phyloP scores from a whole-genome alignment of 2,888 invertebrate species.

The Cataglyphis altisquamis region DNA sequence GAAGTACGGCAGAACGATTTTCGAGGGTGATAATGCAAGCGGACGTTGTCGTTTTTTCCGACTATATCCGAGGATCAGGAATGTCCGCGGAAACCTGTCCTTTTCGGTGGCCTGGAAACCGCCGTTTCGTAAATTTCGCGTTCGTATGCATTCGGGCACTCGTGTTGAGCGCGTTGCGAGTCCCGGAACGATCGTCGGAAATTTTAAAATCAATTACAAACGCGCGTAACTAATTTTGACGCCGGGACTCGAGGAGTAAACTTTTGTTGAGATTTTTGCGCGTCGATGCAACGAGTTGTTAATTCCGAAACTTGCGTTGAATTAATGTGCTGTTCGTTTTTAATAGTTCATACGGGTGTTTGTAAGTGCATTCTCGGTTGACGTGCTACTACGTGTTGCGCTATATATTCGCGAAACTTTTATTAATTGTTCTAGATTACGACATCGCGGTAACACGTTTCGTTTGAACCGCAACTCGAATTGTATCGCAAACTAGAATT shows the following conservation, averaged over 20 bases:
- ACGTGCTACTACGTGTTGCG: constrained; percentile 9
- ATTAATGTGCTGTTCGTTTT: constrained; percentile 40
- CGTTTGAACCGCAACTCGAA: neutral
- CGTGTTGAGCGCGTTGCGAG: neutral
- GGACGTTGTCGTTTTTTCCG: constrained; percentile 36
- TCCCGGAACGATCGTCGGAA: constrained; percentile 23
- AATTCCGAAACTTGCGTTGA: constrained; percentile 29
- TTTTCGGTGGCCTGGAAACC: constrained; percentile 1
- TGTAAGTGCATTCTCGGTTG: constrained; percentile 39
- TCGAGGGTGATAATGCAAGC: constrained; percentile 35
- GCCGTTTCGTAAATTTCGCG: constrained; percentile 27
- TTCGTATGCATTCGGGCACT: constrained; percentile 3
- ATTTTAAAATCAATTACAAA: constrained; percentile 52
- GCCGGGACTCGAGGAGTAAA: neutral
- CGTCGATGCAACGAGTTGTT: constrained; percentile 29
- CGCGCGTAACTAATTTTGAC: constrained; percentile 47
- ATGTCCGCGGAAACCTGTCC: constrained; percentile 32
- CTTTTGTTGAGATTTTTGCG: constrained; percentile 30
- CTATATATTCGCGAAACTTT: constrained; percentile 35
- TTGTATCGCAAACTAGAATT: constrained; percentile 14
- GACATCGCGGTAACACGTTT: constrained; percentile 28
- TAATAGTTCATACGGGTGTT: constrained; percentile 31
- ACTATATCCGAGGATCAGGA: constrained; percentile 26
- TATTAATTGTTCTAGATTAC: constrained; percentile 54
- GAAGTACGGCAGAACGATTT: constrained; percentile 35